phyloP scores from a whole-genome alignment of 2,888 invertebrate species.

The Nipponacmea schrenckii region DNA sequence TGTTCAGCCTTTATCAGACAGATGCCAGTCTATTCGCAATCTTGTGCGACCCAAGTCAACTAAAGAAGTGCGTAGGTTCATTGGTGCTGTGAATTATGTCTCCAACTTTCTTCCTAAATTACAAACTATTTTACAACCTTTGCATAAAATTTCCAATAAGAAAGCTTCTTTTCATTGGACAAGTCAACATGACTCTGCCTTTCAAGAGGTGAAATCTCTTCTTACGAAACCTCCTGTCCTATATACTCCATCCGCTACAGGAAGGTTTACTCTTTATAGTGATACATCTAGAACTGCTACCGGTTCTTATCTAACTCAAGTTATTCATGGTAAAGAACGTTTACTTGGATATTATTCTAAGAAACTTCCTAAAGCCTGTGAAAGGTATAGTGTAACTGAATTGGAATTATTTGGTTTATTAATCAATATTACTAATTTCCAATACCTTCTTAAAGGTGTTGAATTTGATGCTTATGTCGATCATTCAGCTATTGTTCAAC shows the following conservation, averaged over 20 bases:
- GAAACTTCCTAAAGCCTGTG: not conserved
- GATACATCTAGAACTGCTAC: not conserved
- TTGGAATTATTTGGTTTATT: not conserved
- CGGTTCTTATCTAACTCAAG: not conserved
- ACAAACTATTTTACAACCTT: not conserved
- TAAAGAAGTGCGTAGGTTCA: not conserved
- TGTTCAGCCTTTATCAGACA: not conserved
- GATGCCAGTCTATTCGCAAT: not conserved
- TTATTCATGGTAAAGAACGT: not conserved
- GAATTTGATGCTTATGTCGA: too few relatives aligned
- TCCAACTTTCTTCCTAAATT: not conserved
- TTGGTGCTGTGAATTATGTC: too few relatives aligned
- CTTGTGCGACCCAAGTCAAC: not conserved
- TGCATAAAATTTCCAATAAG: not conserved
- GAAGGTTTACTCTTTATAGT: not conserved
- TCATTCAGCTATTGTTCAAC: too few relatives aligned
- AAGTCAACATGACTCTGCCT: not conserved
- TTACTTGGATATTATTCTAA: not conserved
- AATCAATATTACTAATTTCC: too few relatives aligned
- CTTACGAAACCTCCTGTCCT: not conserved
- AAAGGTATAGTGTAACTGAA: not conserved
- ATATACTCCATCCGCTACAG: not conserved
- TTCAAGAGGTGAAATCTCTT: not conserved
- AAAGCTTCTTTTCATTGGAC: not conserved
- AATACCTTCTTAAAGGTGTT: too few relatives aligned